These are phyloP conservation scores for Sisor rabdophorus DNA, from an alignment of 2,113 vertebrate species.

Conservation along the genomic window DNA sequence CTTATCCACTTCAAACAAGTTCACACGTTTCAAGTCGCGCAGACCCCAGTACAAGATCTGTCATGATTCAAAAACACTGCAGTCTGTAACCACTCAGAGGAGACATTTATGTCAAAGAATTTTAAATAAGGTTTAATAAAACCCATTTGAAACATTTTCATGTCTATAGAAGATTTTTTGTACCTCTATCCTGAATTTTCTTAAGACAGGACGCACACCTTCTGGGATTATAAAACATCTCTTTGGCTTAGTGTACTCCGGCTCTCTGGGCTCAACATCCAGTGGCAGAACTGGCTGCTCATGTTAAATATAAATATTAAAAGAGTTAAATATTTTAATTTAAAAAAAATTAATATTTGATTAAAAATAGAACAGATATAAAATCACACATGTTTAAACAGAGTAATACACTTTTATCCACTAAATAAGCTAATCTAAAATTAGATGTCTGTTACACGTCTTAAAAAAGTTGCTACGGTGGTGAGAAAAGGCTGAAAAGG, in stretches of 20 bases:
- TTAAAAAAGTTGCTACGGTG: no score
- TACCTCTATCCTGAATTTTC: slow-evolving; percentile 88
- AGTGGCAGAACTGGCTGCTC: slow-evolving; percentile 76
- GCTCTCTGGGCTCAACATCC: slow-evolving; percentile 78
- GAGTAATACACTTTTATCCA: no score
- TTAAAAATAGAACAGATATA: no score
- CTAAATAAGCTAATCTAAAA: no score
- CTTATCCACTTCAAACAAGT: slow-evolving; percentile 86
- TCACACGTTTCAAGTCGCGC: slow-evolving; percentile 80
- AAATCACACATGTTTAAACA: no score
- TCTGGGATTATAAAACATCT: slow-evolving; percentile 77
- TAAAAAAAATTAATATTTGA: no score
- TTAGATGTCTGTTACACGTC: no score
- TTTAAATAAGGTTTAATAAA: background rate
- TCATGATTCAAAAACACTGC: background rate
- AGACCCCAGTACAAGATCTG: slow-evolving; percentile 94
- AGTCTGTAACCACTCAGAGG: background rate
- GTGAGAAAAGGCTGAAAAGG: no score
- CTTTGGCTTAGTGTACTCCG: slow-evolving; percentile 64
- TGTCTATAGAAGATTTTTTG: background rate
- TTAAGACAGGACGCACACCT: slow-evolving; percentile 78
- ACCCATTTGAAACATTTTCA: background rate
- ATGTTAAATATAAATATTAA: background rate
- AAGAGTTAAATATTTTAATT: no score
- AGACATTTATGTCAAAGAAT: background rate